Evolutionary conservation across 1,140 invertebrate genomes (phyloP).

Genomic region (Cheumatopsyche charites): DNA sequence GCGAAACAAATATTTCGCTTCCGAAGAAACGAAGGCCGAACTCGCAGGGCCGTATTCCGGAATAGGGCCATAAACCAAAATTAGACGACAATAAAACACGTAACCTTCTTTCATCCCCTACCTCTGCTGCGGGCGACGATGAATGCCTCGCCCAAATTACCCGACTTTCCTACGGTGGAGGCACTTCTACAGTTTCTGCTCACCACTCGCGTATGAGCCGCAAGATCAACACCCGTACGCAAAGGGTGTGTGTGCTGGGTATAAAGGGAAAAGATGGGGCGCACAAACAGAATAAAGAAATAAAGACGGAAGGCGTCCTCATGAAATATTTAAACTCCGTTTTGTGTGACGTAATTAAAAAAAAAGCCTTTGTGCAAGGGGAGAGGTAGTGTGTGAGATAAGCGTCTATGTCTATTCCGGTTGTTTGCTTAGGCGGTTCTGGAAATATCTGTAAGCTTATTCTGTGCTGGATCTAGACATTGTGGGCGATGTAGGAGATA

Average conservation of each 20-base stretch:
- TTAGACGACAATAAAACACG: slow-evolving; percentile 46
- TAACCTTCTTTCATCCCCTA: slow-evolving; percentile 41
- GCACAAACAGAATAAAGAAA: slow-evolving; percentile 33
- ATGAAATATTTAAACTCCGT: slow-evolving; percentile 32
- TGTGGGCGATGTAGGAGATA: too few relatives aligned
- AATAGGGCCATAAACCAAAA: slow-evolving; percentile 44
- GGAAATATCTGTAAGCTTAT: too few relatives aligned
- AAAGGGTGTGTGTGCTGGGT: not conserved
- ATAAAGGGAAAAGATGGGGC: slow-evolving; percentile 11
- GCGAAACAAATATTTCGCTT: slow-evolving; percentile 14
- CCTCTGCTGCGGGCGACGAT: slow-evolving; percentile 6
- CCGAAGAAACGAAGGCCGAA: not conserved
- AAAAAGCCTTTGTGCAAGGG: not conserved
- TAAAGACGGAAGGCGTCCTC: slow-evolving; percentile 23
- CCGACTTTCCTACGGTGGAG: not conserved
- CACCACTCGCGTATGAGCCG: slow-evolving; percentile 10
- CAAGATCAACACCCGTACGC: slow-evolving; percentile 28
- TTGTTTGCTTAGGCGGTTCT: too few relatives aligned
- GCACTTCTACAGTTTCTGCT: slow-evolving; percentile 7
- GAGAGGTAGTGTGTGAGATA: too few relatives aligned
- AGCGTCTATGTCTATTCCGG: too few relatives aligned
- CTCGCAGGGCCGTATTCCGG: slow-evolving; percentile 23
- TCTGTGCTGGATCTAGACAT: too few relatives aligned
- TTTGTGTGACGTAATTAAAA: slow-evolving; percentile 30
- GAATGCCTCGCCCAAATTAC: slow-evolving; percentile 23